phyloP scores from a whole-genome alignment of 2,888 invertebrate genomes.

The Apoda limacodes region DNA sequence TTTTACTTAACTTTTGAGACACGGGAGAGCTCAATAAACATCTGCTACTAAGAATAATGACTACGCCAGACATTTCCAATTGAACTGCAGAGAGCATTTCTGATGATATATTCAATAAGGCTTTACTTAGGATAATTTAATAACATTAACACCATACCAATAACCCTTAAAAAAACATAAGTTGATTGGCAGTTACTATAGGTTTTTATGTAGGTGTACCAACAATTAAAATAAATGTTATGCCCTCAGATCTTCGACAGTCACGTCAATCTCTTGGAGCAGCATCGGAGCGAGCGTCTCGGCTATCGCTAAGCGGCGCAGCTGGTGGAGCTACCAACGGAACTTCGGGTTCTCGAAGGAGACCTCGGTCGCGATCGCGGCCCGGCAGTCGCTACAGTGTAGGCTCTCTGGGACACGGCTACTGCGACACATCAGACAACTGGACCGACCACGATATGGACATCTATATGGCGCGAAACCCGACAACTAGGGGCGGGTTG shows the following conservation, averaged over 20 bases:
- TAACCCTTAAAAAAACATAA: no score
- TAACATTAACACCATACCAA: no score
- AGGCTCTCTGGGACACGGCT: constrained; percentile 86
- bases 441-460: constrained; percentile 98
- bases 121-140: no score
- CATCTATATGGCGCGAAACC: constrained; percentile 93
- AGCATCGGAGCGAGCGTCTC: constrained; percentile 84
- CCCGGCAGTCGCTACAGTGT: constrained; percentile 84
- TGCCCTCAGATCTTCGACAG: constrained; percentile 79
- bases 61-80: no score
- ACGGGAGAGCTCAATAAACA: no score
- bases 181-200: no score
- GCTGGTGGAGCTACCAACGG: constrained; percentile 73
- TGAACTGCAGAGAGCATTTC: no score
- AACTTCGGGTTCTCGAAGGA: constrained; percentile 73
- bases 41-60: no score
- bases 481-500: constrained; percentile 85
- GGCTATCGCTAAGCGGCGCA: constrained; percentile 77
- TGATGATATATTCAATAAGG: no score
- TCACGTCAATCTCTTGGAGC: constrained; percentile 88
- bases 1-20: no score
- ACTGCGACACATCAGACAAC: constrained; percentile 90
- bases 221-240: constrained; percentile 2
- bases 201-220: no score
- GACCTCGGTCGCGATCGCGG: constrained; percentile 84